Base-by-base conservation (phyloP, 2,113 vertebrate species). In the Siniperca knerii region DNA sequence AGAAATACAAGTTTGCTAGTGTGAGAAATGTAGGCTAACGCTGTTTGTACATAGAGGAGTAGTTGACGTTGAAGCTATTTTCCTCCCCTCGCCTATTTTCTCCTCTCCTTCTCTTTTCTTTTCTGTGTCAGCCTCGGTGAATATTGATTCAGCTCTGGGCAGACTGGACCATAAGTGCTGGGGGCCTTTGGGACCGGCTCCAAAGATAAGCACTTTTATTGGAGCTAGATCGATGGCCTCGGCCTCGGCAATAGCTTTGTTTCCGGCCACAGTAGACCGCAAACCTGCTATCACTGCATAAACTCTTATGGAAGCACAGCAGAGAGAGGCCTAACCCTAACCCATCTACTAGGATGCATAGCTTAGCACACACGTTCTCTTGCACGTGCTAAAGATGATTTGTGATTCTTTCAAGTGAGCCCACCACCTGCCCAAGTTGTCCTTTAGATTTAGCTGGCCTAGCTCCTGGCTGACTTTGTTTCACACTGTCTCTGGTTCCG, bases 201-300 rank as follows among this genome's bases (percentile, higher is more conserved):
- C 75, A 72, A 91, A 91, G 91, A 94, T 91, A 92, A 95, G 94
- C 94, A 92, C 91, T 94, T 93, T 93, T 79, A 86, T 87, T 88
- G 61, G 75, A 77, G 86, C 82, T 88, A 55, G 90, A 95, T 95
- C 85, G 57, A 90, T 92, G 54, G 65, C 72, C 61, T 81, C 68
- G 48, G 77, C 85, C 61, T 81, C 71, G 48, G 77, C 85, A 44
- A 65, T 66, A 62, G 68, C 68, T 68, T 75, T 75, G 52, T 66
- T 76, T 84, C 54, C 85, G 86, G 81, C 83, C 74, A 81, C 77
- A 71, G 66, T 66, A 64, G 77, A 90, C 71, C 37, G n/a, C 77
- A 80, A 78, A 79, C 77, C 77, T 92, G 90, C 92, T 79, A 84
- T 85, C 72, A 54, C 62, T 73, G 87, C 86, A 82, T 57, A 64